These are phyloP conservation scores for Drosophila histrio DNA, from an alignment of 2,888 invertebrate species.

Conservation along the genomic window DNA sequence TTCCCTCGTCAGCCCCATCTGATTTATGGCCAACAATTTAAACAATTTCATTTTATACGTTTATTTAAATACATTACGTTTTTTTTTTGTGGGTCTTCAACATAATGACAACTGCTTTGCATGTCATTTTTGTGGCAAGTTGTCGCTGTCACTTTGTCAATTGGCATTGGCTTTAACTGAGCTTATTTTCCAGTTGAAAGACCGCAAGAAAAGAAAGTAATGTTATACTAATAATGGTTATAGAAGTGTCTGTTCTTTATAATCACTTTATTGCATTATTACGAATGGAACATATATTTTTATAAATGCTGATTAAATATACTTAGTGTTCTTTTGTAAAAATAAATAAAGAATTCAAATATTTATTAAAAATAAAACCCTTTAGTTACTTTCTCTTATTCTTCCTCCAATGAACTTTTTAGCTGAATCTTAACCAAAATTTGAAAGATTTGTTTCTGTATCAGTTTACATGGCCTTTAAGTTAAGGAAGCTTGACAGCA, in stretches of 20 bases:
- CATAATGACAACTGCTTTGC: slow-evolving; percentile 74
- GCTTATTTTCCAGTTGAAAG: background rate
- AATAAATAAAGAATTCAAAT: no score
- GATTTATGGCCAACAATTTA: slow-evolving; percentile 68
- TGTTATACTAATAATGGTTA: background rate
- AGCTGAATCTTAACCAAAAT: background rate
- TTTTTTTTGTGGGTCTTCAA: slow-evolving; percentile 34
- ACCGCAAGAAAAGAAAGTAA: slow-evolving; percentile 1
- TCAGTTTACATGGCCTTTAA: slow-evolving; percentile 29
- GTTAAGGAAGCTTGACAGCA: slow-evolving; percentile 8
- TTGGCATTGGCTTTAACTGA: slow-evolving; percentile 23
- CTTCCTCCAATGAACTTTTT: background rate
- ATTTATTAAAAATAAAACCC: background rate
- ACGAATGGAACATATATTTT: background rate
- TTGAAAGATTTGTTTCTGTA: slow-evolving; percentile 6
- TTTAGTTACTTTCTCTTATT: background rate
- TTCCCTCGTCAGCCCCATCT: slow-evolving; percentile 35
- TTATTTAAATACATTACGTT: slow-evolving; percentile 33
- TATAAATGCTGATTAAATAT: background rate
- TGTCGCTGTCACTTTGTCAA: slow-evolving; percentile 52
- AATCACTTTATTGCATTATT: background rate
- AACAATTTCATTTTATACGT: slow-evolving; percentile 58
- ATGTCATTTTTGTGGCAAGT: slow-evolving; percentile 68
- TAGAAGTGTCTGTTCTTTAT: background rate
- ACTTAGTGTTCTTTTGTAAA: background rate